These are phyloP conservation scores for Pararge aegeria DNA, from an alignment of 1,140 invertebrate genomes.

Conservation along the genomic window DNA sequence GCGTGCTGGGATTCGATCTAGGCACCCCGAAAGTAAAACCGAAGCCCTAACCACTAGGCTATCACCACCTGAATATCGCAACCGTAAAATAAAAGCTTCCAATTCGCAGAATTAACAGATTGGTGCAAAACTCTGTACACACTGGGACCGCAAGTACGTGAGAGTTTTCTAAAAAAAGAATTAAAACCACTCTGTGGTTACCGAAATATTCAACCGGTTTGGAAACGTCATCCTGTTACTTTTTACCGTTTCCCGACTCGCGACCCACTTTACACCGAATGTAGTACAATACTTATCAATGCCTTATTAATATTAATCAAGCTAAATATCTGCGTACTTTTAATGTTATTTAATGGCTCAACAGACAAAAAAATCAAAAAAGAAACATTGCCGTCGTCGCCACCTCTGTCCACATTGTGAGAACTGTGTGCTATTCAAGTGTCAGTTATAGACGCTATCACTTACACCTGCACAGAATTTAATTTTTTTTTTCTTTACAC, in stretches of 20 bases:
- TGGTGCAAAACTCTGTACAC: background rate
- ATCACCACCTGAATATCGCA: too few relatives aligned
- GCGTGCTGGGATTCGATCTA: too few relatives aligned
- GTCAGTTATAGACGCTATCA: constrained; percentile 28
- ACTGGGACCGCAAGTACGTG: background rate
- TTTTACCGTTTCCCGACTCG: constrained; percentile 32
- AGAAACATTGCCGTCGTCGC: constrained; percentile 4
- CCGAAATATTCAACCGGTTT: constrained; percentile 40
- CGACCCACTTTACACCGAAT: constrained; percentile 27
- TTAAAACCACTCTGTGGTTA: constrained; percentile 8
- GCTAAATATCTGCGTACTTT: constrained; percentile 10
- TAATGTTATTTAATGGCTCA: background rate
- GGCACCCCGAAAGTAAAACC: too few relatives aligned
- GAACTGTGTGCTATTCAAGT: constrained; percentile 22
- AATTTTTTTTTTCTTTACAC: constrained; percentile 11
- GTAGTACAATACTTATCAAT: constrained; percentile 26
- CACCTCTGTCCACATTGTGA: constrained; percentile 11
- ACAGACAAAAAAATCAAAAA: constrained; percentile 12
- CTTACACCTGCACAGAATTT: constrained; percentile 15
- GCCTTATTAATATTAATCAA: constrained; percentile 32
- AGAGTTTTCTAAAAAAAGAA: constrained; percentile 4
- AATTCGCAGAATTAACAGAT: constrained; percentile 19
- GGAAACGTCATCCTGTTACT: constrained; percentile 33
- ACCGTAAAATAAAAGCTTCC: constrained; percentile 4
- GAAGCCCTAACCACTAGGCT: too few relatives aligned